Base-by-base conservation (phyloP, 2,888 invertebrate genomes). In the Eucera pruinosa region DNA sequence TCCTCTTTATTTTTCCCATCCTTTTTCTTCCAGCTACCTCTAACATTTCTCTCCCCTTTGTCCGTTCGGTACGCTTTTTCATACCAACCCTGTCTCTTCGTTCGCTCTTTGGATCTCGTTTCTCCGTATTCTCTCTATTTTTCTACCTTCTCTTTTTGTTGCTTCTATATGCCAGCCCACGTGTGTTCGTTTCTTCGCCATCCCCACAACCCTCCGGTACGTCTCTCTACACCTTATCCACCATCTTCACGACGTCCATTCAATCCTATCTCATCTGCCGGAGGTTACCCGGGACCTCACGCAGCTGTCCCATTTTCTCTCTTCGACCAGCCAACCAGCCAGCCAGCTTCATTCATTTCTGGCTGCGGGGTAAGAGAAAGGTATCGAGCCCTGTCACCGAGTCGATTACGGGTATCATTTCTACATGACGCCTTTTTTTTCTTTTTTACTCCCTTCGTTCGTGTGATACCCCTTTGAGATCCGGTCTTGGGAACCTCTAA, bases 191-290 rank as follows among this genome's bases (percentile, higher is more conserved):
- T 50, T 45, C 45, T 11, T 45, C 20, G 36, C 36, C 39, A 18
- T 2, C n/a, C 48, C 25, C 18, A 0, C 33, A 2, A 7, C 20
- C 48, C 33, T 4, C n/a, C n/a, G 5, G 18, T 15, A 52, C 57
- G 70, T 52, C 30, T 57, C 72, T 48, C 52, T 23, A 25, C 66
- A 76, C 70, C 75, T 80, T 81, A 83, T 85, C 74, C 80, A 45
- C 36, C 27, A 69, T 71, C 76, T 71, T 80, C 80, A 60, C 75
- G 69, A 82, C 74, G 86, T 83, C 86, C 82, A 84, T 85, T 85
- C 84, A 78, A 85, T 85, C 78, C 84, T 84, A 82, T 80, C 84
- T 83, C 82, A 80, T 85, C 78, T 55, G 69, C 66, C 45, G 68
- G 78, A 75, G 55, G 78, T 73, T 83, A 67, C 36, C 73, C 58